Percentiles rank a stretch among this genome's conserved stretches.
These are phyloP conservation scores for Procavia capensis DNA, from an alignment of 2,113 vertebrate species.

Conservation along the genomic window DNA sequence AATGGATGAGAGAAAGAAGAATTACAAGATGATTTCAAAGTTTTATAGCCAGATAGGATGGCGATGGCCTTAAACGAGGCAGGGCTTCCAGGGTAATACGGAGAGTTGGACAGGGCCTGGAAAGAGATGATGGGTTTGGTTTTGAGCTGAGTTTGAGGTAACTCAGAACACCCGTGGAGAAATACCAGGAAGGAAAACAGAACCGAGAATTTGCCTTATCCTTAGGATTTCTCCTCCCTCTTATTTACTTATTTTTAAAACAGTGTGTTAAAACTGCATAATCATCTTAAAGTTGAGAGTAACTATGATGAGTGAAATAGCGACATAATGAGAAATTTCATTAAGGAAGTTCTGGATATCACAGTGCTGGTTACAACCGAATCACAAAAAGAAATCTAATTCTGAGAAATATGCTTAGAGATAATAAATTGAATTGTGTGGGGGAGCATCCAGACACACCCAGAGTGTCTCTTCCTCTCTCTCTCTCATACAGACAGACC, in stretches of 20 bases:
- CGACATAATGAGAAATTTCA: conserved; percentile 31
- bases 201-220: background rate
- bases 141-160: background rate
- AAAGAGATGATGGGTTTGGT: background rate
- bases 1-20: background rate
- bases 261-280: background rate
- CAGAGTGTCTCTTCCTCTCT: background rate
- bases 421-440: conserved; percentile 26
- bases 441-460: background rate
- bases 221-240: background rate
- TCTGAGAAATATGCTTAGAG: conserved; percentile 30
- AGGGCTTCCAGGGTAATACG: too few species aligned
- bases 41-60: background rate
- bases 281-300: background rate
- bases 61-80: background rate
- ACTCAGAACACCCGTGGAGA: background rate
- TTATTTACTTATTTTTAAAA: background rate
- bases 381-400: conserved; percentile 45
- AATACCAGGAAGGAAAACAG: background rate
- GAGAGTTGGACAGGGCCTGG: background rate
- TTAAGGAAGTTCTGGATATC: conserved; percentile 7
- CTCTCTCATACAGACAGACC: background rate
- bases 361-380: conserved; percentile 10
- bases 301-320: conserved; percentile 28
- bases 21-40: background rate